phyloP scores from a whole-genome alignment of 2,113 vertebrate species.

The Pluvianellus socialis region DNA sequence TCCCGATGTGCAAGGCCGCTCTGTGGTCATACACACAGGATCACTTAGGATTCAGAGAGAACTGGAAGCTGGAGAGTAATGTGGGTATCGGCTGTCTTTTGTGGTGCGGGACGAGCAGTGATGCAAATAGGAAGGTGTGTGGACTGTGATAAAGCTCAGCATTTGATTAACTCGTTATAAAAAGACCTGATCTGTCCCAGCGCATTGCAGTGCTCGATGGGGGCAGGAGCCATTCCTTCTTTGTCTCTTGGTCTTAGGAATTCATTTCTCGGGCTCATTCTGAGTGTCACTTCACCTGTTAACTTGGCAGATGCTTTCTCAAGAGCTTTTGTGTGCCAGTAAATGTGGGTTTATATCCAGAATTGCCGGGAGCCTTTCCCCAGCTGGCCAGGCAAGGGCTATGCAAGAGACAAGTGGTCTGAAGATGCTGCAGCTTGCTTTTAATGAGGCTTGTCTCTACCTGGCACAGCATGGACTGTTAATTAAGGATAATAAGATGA shows the following conservation, averaged over 20 bases:
- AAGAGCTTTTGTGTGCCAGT: neutral
- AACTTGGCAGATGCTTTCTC: neutral
- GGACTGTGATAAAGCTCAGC: neutral
- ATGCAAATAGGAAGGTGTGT: neutral
- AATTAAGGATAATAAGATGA: neutral
- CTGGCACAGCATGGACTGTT: neutral
- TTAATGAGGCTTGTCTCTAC: neutral
- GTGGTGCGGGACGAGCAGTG: neutral
- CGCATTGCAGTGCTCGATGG: neutral
- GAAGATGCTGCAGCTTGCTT: neutral
- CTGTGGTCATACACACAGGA: accelerated
- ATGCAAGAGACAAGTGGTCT: neutral
- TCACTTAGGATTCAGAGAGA: neutral
- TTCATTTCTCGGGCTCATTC: neutral
- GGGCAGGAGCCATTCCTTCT: neutral
- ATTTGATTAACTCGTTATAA: accelerated
- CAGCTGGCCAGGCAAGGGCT: neutral
- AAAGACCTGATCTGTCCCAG: neutral
- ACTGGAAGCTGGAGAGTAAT: neutral
- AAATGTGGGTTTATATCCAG: neutral
- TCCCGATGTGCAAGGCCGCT: accelerated
- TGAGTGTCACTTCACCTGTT: neutral
- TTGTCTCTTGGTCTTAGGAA: neutral
- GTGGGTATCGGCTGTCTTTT: neutral
- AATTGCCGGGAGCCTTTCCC: neutral